phyloP scores from a whole-genome alignment of 2,888 invertebrate species.

The Caenorhabditis sulstoni region DNA sequence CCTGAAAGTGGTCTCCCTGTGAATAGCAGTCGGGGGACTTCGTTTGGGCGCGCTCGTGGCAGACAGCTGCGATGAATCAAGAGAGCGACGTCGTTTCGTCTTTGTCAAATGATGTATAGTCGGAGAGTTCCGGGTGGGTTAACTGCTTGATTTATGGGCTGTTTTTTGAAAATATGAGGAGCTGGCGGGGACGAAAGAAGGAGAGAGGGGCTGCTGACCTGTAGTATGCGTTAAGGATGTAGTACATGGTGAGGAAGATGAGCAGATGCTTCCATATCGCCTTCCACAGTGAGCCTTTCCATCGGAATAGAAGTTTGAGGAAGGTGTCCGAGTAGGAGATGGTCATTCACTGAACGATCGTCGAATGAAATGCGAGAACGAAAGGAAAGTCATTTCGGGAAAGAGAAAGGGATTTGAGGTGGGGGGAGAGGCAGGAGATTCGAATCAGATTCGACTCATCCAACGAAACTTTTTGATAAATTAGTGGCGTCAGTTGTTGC shows the following conservation, averaged over 20 bases:
- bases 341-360: conserved; percentile 65
- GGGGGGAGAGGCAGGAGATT: conserved; percentile 24
- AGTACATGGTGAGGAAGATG: conserved; percentile 70
- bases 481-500: conserved; percentile 55
- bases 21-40: not conserved
- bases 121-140: conserved; percentile 17
- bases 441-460: conserved; percentile 45
- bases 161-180: too few species aligned
- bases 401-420: not conserved
- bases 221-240: conserved; percentile 70
- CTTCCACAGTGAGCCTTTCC: conserved; percentile 76
- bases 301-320: conserved; percentile 71
- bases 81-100: not conserved
- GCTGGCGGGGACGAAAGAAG: conserved; percentile 4
- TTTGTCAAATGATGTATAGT: conserved; percentile 27
- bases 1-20: conserved; percentile 47
- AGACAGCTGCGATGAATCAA: conserved; percentile 38
- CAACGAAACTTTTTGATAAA: conserved; percentile 57
- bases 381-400: conserved; percentile 22
- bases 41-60: not conserved
- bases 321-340: conserved; percentile 75
- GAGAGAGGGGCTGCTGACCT: conserved; percentile 47
- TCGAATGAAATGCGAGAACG: not conserved
- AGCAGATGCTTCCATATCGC: conserved; percentile 75
- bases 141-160: conserved; percentile 31